A percentile compares a stretch with the other conserved stretches of the same genome.
These are phyloP conservation scores for Rhodophaea formosa DNA, from an alignment of 2,888 invertebrate genomes.

Conservation along the genomic window DNA sequence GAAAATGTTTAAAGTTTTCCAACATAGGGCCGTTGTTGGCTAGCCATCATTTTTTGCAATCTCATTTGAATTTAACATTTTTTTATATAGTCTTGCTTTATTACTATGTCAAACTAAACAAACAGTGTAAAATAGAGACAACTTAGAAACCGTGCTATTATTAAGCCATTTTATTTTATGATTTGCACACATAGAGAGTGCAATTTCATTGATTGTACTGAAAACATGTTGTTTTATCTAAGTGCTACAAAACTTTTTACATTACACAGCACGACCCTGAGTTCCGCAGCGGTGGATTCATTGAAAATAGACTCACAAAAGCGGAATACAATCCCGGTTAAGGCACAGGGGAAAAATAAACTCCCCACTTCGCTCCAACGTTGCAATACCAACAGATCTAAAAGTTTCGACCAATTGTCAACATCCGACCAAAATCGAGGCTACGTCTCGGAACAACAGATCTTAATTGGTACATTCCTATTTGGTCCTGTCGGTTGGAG, in stretches of 20 bases:
- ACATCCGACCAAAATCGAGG: constrained; percentile 20
- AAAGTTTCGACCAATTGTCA: constrained; percentile 2
- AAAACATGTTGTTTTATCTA: not conserved
- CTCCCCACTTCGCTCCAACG: constrained; percentile 26
- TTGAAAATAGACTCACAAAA: not conserved
- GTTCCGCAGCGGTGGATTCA: not conserved
- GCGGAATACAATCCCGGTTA: not conserved
- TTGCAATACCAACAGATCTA: not conserved
- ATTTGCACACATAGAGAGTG: no score
- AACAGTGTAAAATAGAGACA: no score
- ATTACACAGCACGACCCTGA: not conserved
- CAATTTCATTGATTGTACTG: no score
- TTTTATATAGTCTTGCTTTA: no score
- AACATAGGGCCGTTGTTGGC: no score
- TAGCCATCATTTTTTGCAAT: no score
- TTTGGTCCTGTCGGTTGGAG: not conserved
- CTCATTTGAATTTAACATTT: no score
- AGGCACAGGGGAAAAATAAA: not conserved
- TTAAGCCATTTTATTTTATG: no score
- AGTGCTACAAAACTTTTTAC: not conserved
- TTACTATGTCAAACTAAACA: no score
- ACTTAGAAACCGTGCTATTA: no score
- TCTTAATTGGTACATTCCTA: not conserved
- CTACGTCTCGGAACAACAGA: not conserved
- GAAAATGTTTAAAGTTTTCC: no score